These are phyloP conservation scores for Dicranocentrus wangi DNA, from an alignment of 2,888 invertebrate species.

Conservation along the genomic window DNA sequence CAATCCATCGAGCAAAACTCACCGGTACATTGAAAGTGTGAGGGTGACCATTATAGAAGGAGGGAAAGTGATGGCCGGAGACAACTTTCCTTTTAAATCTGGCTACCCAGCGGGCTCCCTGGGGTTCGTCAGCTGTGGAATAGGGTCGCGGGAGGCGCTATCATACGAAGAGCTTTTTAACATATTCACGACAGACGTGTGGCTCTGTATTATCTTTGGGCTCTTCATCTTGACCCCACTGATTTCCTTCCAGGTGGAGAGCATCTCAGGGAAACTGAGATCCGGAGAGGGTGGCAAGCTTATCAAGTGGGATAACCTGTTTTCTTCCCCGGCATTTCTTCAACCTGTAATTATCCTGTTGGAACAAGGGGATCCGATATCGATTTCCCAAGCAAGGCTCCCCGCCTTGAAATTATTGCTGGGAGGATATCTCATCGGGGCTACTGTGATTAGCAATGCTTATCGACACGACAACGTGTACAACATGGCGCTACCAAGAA, in stretches of 20 bases:
- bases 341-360: neutral
- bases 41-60: too few species aligned
- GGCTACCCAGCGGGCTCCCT: neutral
- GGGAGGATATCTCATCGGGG: neutral
- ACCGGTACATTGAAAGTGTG: too few species aligned
- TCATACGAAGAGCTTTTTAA: neutral
- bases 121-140: neutral
- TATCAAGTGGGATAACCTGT: too few species aligned
- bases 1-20: too few species aligned
- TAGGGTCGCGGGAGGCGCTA: neutral
- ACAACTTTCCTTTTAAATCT: too few species aligned
- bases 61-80: too few species aligned
- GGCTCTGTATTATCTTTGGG: too few species aligned
- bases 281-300: too few species aligned
- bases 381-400: neutral
- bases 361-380: slow-evolving; percentile 17
- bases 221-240: too few species aligned
- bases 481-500: neutral
- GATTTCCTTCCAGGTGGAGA: too few species aligned
- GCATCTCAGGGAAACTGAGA: too few species aligned
- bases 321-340: slow-evolving; percentile 1
- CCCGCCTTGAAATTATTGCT: neutral
- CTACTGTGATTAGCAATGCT: slow-evolving; percentile 1
- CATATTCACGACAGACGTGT: neutral
- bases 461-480: too few species aligned